These are phyloP conservation scores for Octonoba sinensis DNA, from an alignment of 2,888 invertebrate genomes.

Conservation along the genomic window DNA sequence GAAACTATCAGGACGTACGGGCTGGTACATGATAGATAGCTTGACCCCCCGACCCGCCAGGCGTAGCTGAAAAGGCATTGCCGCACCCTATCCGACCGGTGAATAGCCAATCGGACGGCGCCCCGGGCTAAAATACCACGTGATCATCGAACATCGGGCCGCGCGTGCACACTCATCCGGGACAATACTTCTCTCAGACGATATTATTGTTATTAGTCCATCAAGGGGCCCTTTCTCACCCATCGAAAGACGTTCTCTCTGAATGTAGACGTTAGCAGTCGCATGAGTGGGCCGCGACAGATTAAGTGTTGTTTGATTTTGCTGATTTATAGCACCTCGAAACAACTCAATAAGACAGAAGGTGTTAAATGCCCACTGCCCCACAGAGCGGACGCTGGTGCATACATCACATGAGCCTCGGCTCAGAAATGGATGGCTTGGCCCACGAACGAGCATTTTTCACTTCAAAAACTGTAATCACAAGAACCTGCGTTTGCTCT, in stretches of 20 bases:
- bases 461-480: too few species aligned
- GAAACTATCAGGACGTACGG: constrained; percentile 62
- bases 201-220: constrained; percentile 63
- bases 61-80: constrained; percentile 58
- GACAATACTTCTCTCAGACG: constrained; percentile 17
- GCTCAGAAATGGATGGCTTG: too few species aligned
- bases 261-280: constrained; percentile 30
- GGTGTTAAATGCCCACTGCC: too few species aligned
- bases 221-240: constrained; percentile 27
- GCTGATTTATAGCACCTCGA: constrained; percentile 39
- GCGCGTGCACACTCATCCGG: not conserved
- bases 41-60: constrained; percentile 58
- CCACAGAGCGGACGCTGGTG: too few species aligned
- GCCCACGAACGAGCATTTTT: too few species aligned
- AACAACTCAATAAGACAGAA: not conserved
- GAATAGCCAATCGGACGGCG: constrained; percentile 57
- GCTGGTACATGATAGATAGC: constrained; percentile 63
- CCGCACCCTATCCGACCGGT: constrained; percentile 60
- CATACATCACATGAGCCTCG: too few species aligned
- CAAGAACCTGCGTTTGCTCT: too few species aligned
- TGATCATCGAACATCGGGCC: constrained; percentile 45
- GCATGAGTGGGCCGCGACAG: constrained; percentile 24
- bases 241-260: not conserved
- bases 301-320: constrained; percentile 48
- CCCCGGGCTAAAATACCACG: constrained; percentile 58